phyloP scores from a whole-genome alignment of 1,140 invertebrate genomes.

The Lasioglossum albipes region DNA sequence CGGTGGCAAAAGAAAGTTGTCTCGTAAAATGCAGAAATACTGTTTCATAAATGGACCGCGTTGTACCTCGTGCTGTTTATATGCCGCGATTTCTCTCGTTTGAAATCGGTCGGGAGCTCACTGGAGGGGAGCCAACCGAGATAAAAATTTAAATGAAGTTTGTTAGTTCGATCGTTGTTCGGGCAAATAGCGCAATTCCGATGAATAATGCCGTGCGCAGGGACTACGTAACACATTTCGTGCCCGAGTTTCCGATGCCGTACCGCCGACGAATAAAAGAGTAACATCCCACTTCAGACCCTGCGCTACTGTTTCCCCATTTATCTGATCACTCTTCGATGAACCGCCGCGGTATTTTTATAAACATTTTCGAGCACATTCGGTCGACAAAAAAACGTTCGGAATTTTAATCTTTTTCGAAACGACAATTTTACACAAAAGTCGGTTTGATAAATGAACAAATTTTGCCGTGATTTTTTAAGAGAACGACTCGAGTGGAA shows the following conservation, averaged over 20 bases:
- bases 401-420: too few species aligned
- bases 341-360: too few species aligned
- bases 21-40: slow-evolving; percentile 40
- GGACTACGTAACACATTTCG: background rate
- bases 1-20: slow-evolving; percentile 3
- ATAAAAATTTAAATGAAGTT: slow-evolving; percentile 53
- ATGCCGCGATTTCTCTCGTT: slow-evolving; percentile 29
- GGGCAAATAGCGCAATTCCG: slow-evolving; percentile 40
- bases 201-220: slow-evolving; percentile 14
- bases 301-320: too few species aligned
- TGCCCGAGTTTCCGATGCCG: background rate
- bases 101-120: slow-evolving; percentile 22
- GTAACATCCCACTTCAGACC: background rate
- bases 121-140: slow-evolving; percentile 34
- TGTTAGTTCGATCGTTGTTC: slow-evolving; percentile 43
- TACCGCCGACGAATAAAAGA: background rate
- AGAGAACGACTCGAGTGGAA: too few species aligned
- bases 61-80: slow-evolving; percentile 13
- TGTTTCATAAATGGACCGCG: slow-evolving; percentile 23
- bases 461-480: too few species aligned
- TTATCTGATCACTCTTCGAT: too few species aligned
- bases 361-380: too few species aligned
- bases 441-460: too few species aligned
- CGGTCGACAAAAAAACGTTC: too few species aligned
- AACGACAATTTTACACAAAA: too few species aligned